Evolutionary conservation across 2,113 vertebrate genomes (phyloP), one percentile per base, ranked within the genome.

Genomic region (Strix uralensis): DNA sequence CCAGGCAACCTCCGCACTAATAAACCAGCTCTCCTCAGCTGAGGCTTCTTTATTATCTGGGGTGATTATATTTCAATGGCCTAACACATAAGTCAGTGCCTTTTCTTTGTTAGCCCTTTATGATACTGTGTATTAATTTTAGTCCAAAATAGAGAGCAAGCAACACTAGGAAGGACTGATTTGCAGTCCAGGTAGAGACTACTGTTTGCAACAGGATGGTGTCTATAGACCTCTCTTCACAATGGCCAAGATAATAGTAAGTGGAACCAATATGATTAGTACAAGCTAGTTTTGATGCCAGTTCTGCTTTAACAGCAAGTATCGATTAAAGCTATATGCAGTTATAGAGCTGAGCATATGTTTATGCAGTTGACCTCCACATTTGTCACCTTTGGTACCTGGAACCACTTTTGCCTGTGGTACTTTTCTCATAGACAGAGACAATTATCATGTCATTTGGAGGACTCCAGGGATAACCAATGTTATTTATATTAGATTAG

Each of bases 401-500:
- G 80, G 51, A 78, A 71, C 32, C 38, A 40, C 30, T 91, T 58
- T 94, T 63, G 65, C 72, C 83, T 42, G 18, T 59, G 14, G 63
- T 79, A 72, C 65, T 90, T 83, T 80, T 66, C 67, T 73, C 32
- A 67, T 21, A 78, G 49, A 69, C 75, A 73, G 27, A 66, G 29
- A 57, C 22, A 94, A 42, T 90, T 83, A 90, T 15, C 27, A 1
- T 59, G 74, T 42, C 8, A 70, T 92, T 94, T 88, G 51, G 29
- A 83, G 22, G n/a, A 81, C 86, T 78, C 67, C 40, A 71, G 47
- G 47, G 77, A 61, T 23, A 93, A 77, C 23, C 18, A 62, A 42
- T 63, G 12, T 71, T 84, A 63, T 84, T 92, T 78, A 21, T 51
- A 94, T 92, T 96, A 59, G n/a, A 91, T 86, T 91, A 86, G 36